Evolutionary conservation across 92 coral and sea anemone species (phyloP).

Genomic region (Galaxea fascicularis): DNA sequence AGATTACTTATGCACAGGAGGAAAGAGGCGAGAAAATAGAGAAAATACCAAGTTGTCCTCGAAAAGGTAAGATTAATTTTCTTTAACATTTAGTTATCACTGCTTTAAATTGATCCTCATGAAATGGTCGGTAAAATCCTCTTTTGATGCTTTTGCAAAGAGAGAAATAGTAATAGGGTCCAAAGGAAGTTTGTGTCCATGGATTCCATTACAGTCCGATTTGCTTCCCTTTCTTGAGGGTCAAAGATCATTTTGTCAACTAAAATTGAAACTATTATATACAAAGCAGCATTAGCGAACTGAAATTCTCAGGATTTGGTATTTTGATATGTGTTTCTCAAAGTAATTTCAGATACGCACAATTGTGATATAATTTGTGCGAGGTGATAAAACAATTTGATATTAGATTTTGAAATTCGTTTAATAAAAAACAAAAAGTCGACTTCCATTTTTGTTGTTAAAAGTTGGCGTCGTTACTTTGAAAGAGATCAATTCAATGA

Average conservation of each 20-base stretch:
- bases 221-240: neutral
- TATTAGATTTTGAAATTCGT: neutral
- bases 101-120: neutral
- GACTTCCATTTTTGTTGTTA: neutral
- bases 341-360: neutral
- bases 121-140: neutral
- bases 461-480: neutral
- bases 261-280: neutral
- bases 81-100: neutral
- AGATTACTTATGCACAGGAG: slow-evolving; percentile 38
- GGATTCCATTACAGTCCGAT: neutral
- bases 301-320: neutral
- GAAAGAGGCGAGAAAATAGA: slow-evolving; percentile 24
- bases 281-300: neutral
- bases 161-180: neutral
- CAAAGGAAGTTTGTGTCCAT: neutral
- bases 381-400: neutral
- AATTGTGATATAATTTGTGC: neutral
- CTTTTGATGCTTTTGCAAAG: no score
- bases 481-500: neutral
- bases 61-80: slow-evolving; percentile 25
- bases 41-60: slow-evolving; percentile 29
- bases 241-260: neutral
- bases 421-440: neutral
- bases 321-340: neutral